Conservation (phyloP, 2,113 vertebrate species). For the Puffinus mauretanicus region DNA sequence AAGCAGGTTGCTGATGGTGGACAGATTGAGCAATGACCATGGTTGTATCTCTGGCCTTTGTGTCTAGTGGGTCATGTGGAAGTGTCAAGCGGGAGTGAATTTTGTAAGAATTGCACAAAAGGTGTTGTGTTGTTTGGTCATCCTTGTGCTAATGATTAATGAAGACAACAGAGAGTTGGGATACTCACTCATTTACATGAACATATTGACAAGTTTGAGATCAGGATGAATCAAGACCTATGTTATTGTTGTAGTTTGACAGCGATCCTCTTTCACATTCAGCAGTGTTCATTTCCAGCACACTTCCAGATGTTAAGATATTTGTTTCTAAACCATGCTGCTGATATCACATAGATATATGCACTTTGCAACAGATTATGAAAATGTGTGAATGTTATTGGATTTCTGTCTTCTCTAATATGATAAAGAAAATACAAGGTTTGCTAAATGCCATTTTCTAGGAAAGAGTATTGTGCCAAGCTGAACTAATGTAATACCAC, state of each 20-base stretch:
- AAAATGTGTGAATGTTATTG: not conserved
- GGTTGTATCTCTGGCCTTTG: not conserved
- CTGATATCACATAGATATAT: not conserved
- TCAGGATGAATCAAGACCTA: rapidly evolving
- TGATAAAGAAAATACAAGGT: not conserved
- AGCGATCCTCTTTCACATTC: not conserved
- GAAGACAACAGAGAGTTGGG: not conserved
- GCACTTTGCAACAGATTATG: not conserved
- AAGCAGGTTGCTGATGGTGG: not conserved
- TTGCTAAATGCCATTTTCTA: not conserved
- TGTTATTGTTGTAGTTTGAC: rapidly evolving
- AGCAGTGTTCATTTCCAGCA: not conserved
- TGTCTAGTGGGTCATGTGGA: not conserved
- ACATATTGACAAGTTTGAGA: rapidly evolving
- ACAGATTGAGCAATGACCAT: rapidly evolving
- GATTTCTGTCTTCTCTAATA: not conserved
- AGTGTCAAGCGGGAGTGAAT: rapidly evolving
- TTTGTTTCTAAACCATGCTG: not conserved
- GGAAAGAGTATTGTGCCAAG: not conserved
- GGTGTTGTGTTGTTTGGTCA: not conserved
- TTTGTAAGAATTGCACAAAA: not conserved
- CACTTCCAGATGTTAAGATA: not conserved
- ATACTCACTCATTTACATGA: rapidly evolving
- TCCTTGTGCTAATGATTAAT: rapidly evolving
- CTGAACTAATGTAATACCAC: not conserved